phyloP scores from a whole-genome alignment of 2,888 invertebrate species.

The Harpalus rufipes region DNA sequence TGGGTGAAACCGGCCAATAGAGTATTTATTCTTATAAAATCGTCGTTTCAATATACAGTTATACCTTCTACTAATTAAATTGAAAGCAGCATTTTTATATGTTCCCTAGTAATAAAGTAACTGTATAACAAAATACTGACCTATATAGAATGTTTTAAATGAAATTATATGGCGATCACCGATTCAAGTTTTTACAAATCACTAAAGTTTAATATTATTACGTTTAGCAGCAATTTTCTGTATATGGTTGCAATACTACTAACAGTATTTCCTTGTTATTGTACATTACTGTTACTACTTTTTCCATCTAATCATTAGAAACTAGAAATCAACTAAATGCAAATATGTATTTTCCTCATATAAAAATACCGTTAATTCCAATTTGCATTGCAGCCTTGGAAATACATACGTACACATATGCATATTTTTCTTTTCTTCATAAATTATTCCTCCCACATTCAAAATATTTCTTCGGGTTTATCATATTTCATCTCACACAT shows the following conservation, averaged over 20 bases:
- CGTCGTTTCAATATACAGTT: too few species aligned
- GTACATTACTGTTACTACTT: not conserved
- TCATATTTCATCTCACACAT: constrained; percentile 43
- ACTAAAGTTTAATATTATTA: too few species aligned
- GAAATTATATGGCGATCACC: too few species aligned
- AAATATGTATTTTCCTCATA: not conserved
- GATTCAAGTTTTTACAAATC: too few species aligned
- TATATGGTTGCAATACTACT: not conserved
- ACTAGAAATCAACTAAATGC: not conserved
- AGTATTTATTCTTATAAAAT: too few species aligned
- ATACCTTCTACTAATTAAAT: too few species aligned
- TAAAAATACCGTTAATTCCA: constrained; percentile 47
- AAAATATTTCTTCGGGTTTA: constrained; percentile 16
- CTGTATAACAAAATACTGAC: too few species aligned
- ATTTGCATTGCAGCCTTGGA: constrained; percentile 50
- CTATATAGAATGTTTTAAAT: too few species aligned
- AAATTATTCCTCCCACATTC: constrained; percentile 33
- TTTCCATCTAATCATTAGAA: not conserved
- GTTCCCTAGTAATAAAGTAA: too few species aligned
- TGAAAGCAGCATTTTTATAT: too few species aligned
- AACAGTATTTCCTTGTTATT: not conserved
- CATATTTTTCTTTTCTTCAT: constrained; percentile 33
- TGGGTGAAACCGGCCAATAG: too few species aligned
- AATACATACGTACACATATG: constrained; percentile 22
- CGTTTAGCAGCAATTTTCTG: too few species aligned